phyloP scores from a whole-genome alignment of 2,888 invertebrate species.

The Ligdia adustata region DNA sequence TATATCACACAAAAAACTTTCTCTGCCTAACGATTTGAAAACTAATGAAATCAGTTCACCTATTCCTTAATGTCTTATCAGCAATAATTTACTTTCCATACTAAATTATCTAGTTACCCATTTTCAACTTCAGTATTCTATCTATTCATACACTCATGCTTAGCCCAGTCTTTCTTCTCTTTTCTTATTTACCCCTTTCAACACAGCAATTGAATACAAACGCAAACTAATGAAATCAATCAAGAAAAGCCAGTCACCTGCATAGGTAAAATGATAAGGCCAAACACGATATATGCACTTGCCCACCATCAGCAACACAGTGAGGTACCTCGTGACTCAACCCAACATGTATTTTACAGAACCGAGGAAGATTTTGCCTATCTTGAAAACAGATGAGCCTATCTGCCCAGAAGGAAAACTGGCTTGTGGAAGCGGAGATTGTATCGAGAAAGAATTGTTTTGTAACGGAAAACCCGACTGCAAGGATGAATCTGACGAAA shows the following conservation, averaged over 20 bases:
- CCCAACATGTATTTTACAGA: constrained; percentile 83
- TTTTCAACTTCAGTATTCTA: constrained; percentile 9
- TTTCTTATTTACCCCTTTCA: constrained; percentile 44
- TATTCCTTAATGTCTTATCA: constrained; percentile 2
- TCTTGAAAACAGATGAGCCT: constrained; percentile 96
- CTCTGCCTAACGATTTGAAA: constrained; percentile 10
- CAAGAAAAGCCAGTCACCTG: constrained; percentile 42
- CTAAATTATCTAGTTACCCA: constrained; percentile 4
- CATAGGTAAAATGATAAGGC: constrained; percentile 31
- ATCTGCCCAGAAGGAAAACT: constrained; percentile 95
- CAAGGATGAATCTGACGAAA: constrained; percentile 97
- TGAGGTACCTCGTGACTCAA: not conserved
- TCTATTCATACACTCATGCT: constrained; percentile 47
- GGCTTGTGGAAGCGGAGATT: constrained; percentile 96
- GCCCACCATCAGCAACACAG: constrained; percentile 1
- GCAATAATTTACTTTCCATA: constrained; percentile 10
- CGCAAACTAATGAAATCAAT: constrained; percentile 29
- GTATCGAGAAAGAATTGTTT: constrained; percentile 95
- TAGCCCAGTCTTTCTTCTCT: constrained; percentile 54
- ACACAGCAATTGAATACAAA: constrained; percentile 54
- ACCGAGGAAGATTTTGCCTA: constrained; percentile 94
- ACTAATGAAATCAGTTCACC: constrained; percentile 20
- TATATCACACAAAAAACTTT: constrained; percentile 5
- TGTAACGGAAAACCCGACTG: constrained; percentile 97
- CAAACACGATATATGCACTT: not conserved